phyloP scores from a whole-genome alignment of 2,113 vertebrate species.

The Oceanodroma tethys region DNA sequence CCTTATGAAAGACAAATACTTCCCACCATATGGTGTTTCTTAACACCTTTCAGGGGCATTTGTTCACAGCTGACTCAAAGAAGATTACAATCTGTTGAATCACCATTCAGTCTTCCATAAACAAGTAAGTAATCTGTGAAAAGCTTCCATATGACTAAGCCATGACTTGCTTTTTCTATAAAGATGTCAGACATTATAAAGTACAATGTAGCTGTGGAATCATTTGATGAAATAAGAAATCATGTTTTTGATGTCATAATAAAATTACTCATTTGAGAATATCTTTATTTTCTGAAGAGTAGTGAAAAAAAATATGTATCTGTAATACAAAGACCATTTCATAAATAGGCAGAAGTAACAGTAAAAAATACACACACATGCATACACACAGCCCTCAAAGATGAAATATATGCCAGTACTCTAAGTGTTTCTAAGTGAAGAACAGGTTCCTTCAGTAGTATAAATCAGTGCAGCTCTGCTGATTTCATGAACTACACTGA shows the following conservation, averaged over 20 bases:
- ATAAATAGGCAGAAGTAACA: not conserved
- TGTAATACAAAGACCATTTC: not conserved
- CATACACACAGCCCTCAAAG: not conserved
- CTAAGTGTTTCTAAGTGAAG: not conserved
- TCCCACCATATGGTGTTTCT: not conserved
- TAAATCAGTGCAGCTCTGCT: not conserved
- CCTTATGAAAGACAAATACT: not conserved
- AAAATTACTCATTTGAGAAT: not conserved
- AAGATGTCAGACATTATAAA: not conserved
- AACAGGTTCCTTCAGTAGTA: not conserved
- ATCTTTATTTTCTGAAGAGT: not conserved
- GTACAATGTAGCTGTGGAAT: not conserved
- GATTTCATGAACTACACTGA: not conserved
- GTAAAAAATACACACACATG: not conserved
- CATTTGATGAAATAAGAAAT: not conserved
- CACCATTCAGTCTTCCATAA: not conserved
- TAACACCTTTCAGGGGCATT: not conserved
- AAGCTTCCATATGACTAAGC: not conserved
- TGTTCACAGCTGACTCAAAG: not conserved
- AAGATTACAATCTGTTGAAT: not conserved
- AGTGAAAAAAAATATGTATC: not conserved
- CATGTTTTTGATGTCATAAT: fast-evolving
- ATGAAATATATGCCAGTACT: not conserved
- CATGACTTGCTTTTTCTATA: not conserved
- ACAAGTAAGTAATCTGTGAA: not conserved